These are phyloP conservation scores for Proterorhinus semilunaris DNA, from an alignment of 2,113 vertebrate genomes.

Conservation along the genomic window DNA sequence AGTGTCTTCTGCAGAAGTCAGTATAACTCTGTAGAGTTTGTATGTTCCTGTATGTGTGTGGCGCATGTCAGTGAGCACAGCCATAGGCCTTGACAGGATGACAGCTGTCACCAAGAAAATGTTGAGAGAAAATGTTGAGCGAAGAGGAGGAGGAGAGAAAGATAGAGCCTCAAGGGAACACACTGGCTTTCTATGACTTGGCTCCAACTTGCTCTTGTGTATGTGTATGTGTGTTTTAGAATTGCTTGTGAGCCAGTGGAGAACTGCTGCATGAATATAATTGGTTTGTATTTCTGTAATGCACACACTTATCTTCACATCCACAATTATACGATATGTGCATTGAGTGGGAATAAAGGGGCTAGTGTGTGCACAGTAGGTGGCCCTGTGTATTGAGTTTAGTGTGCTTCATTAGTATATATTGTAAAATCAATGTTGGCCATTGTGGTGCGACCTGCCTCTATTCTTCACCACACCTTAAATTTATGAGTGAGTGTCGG, in stretches of 20 bases:
- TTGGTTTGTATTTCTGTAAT: slow-evolving; percentile 62
- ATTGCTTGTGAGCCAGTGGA: slow-evolving; percentile 27
- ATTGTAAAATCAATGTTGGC: slow-evolving; percentile 71
- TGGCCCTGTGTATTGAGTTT: slow-evolving; percentile 46
- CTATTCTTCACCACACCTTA: slow-evolving; percentile 19
- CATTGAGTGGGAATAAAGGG: slow-evolving; percentile 49
- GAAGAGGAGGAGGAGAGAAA: slow-evolving; percentile 51
- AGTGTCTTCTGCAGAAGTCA: slow-evolving; percentile 30
- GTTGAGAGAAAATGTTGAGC: slow-evolving; percentile 49
- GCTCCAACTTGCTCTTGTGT: slow-evolving; percentile 14
- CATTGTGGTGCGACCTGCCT: slow-evolving; percentile 52
- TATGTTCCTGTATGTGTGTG: slow-evolving; percentile 34
- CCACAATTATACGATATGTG: slow-evolving; percentile 50
- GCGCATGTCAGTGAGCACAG: slow-evolving; percentile 51
- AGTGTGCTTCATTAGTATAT: slow-evolving; percentile 67
- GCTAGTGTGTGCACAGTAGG: slow-evolving; percentile 44
- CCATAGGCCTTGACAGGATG: slow-evolving; percentile 69
- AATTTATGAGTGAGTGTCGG: slow-evolving; percentile 8
- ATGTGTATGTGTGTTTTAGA: not conserved
- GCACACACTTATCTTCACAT: slow-evolving; percentile 61
- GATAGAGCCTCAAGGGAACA: slow-evolving; percentile 62
- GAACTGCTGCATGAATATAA: slow-evolving; percentile 24
- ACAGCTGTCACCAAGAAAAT: slow-evolving; percentile 74
- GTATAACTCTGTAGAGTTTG: slow-evolving; percentile 25
- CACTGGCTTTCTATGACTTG: slow-evolving; percentile 40